phyloP scores from a whole-genome alignment of 2,888 invertebrate genomes.

The Tinea pellionella region DNA sequence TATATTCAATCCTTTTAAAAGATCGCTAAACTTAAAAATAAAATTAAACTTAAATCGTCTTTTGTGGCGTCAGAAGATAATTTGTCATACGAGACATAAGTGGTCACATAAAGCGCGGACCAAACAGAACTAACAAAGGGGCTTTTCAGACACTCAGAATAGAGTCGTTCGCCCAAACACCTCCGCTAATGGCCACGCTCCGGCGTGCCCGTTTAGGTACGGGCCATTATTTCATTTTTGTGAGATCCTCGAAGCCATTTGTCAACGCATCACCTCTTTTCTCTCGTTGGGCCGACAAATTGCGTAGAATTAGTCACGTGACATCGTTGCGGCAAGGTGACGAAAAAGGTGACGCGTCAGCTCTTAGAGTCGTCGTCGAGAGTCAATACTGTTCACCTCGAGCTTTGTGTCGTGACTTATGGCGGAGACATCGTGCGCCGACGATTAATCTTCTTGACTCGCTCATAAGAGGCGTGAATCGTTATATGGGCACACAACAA shows the following conservation, averaged over 20 bases:
- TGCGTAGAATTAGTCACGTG: slow-evolving; percentile 65
- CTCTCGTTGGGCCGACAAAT: slow-evolving; percentile 62
- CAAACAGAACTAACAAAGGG: slow-evolving; percentile 62
- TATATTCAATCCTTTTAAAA: slow-evolving; percentile 14
- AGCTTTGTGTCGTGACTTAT: slow-evolving; percentile 16
- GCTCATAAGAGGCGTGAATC: slow-evolving; percentile 5
- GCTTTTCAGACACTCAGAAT: slow-evolving; percentile 63
- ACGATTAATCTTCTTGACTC: slow-evolving; percentile 3
- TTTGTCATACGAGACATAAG: slow-evolving; percentile 63
- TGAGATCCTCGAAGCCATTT: slow-evolving; percentile 63
- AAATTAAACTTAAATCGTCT: slow-evolving; percentile 42
- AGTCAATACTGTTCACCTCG: slow-evolving; percentile 26
- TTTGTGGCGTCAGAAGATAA: slow-evolving; percentile 31
- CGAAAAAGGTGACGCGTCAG: slow-evolving; percentile 62
- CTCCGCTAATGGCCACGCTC: slow-evolving; percentile 59
- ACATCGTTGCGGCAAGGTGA: slow-evolving; percentile 51
- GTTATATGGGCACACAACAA: background rate
- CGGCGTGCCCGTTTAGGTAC: slow-evolving; percentile 58
- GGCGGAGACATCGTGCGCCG: slow-evolving; percentile 11
- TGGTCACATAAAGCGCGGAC: slow-evolving; percentile 59
- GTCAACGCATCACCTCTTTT: slow-evolving; percentile 66
- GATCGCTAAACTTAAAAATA: slow-evolving; percentile 32
- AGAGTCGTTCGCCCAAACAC: slow-evolving; percentile 66
- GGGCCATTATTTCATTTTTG: slow-evolving; percentile 67
- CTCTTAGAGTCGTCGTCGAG: background rate